A percentile compares a stretch with the other conserved stretches of the same genome.
Evolutionary conservation across 2,888 invertebrate species (phyloP).

Genomic region (Hemaris fuciformis): DNA sequence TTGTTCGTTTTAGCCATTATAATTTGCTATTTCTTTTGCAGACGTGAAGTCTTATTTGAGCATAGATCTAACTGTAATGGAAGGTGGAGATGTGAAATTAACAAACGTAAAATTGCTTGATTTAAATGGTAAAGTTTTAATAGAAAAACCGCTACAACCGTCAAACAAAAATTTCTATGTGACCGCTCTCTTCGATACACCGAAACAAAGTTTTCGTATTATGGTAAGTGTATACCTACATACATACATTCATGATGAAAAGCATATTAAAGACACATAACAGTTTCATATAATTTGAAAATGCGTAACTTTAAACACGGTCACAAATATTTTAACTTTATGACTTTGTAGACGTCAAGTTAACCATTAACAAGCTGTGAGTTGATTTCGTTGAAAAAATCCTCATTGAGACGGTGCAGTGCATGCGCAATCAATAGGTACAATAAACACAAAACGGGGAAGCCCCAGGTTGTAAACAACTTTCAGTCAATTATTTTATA

Average conservation of each 20-base stretch:
- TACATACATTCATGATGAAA: background rate
- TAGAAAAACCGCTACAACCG: constrained; percentile 10
- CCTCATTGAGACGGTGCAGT: too few species aligned
- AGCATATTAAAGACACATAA: background rate
- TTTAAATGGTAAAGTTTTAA: constrained; percentile 7
- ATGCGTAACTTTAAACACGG: background rate
- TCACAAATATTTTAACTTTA: too few species aligned
- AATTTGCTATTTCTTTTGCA: background rate
- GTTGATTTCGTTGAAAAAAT: too few species aligned
- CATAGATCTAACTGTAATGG: constrained; percentile 8
- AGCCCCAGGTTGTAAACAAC: too few species aligned
- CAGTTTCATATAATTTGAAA: background rate
- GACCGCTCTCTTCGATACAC: constrained; percentile 13
- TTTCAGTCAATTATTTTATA: too few species aligned
- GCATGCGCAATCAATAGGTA: too few species aligned
- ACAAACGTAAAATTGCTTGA: constrained; percentile 10
- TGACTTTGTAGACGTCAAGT: too few species aligned
- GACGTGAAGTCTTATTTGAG: constrained; percentile 13
- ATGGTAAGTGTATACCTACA: constrained; percentile 12
- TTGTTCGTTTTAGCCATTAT: background rate
- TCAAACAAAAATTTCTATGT: constrained; percentile 9
- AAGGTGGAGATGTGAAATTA: constrained; percentile 13
- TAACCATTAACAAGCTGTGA: too few species aligned
- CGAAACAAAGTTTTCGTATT: constrained; percentile 18
- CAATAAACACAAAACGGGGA: too few species aligned